Evolutionary conservation across 2,113 vertebrate genomes (phyloP).

Genomic region (Stegastes partitus): DNA sequence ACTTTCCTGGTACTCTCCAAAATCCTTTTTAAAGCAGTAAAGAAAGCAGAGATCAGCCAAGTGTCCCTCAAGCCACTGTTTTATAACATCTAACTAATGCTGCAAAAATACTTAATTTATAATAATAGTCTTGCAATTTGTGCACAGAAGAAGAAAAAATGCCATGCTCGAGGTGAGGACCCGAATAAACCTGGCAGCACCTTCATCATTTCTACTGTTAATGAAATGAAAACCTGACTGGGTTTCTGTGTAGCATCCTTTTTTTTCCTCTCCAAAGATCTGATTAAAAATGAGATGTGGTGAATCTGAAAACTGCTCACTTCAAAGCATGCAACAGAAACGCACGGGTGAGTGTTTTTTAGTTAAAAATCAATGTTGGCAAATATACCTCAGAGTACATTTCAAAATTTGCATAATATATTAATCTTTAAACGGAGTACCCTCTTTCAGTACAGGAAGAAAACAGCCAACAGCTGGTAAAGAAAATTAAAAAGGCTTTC

Average conservation of each 20-base stretch:
- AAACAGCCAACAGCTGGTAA: conserved; percentile 45
- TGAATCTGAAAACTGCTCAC: conserved; percentile 34
- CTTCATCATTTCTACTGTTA: conserved; percentile 37
- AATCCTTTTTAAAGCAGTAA: conserved; percentile 86
- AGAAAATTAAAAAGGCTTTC: conserved; percentile 57
- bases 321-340: conserved; percentile 57
- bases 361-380: conserved; percentile 58
- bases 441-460: conserved; percentile 15
- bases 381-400: conserved; percentile 57
- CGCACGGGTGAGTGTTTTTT: conserved; percentile 33
- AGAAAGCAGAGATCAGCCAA: conserved; percentile 36
- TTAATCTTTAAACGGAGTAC: conserved; percentile 56
- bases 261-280: conserved; percentile 43
- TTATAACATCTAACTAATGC: conserved; percentile 11
- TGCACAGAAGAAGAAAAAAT: neutral
- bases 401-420: conserved; percentile 49
- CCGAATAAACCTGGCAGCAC: conserved; percentile 37
- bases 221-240: conserved; percentile 42
- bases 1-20: conserved; percentile 99
- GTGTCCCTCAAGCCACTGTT: neutral
- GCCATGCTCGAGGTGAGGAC: neutral
- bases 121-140: neutral
- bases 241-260: conserved; percentile 15
- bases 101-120: conserved; percentile 5
- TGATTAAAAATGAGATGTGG: conserved; percentile 54